Evolutionary conservation across 2,888 invertebrate genomes (phyloP).

Genomic region (Nomada hirtipes): DNA sequence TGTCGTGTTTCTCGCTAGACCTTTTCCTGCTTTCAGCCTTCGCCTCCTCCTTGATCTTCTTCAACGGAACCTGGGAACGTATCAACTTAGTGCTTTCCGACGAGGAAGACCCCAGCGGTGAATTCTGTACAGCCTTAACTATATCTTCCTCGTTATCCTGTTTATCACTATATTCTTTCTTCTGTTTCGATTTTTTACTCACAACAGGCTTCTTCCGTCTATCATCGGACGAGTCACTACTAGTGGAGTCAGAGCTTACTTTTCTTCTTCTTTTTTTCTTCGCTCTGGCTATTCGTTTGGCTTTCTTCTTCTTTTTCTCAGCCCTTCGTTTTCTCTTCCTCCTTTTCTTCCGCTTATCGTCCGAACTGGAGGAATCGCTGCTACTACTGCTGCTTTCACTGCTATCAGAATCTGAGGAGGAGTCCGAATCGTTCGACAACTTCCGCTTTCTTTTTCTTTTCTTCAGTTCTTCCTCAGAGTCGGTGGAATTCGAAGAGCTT

Average conservation of each 20-base stretch:
- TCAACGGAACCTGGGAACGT: conserved; percentile 27
- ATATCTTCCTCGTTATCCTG: conserved; percentile 41
- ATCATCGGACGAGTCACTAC: conserved; percentile 77
- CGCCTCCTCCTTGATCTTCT: conserved; percentile 62
- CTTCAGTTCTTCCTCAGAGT: conserved; percentile 68
- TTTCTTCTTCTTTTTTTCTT: conserved; percentile 76
- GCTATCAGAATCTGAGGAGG: conserved; percentile 77
- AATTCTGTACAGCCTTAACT: conserved; percentile 44
- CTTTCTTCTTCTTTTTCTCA: conserved; percentile 75
- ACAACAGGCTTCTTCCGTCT: conserved; percentile 52
- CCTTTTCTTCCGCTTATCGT: conserved; percentile 70
- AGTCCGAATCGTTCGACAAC: conserved; percentile 57
- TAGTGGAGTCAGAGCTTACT: conserved; percentile 75
- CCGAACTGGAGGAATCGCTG: conserved; percentile 75
- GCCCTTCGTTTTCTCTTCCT: conserved; percentile 63
- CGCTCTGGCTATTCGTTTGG: conserved; percentile 70
- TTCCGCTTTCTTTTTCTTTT: conserved; percentile 55
- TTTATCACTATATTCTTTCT: conserved; percentile 31
- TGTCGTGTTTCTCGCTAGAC: conserved; percentile 42
- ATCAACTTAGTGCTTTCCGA: conserved; percentile 34
- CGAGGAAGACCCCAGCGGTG: conserved; percentile 33
- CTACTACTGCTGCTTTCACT: conserved; percentile 76
- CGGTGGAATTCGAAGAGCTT: conserved; percentile 70
- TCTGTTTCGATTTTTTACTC: conserved; percentile 53
- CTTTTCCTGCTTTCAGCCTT: conserved; percentile 27